These are phyloP conservation scores for Julus scanicus DNA, from an alignment of 2,888 invertebrate genomes.

Conservation along the genomic window DNA sequence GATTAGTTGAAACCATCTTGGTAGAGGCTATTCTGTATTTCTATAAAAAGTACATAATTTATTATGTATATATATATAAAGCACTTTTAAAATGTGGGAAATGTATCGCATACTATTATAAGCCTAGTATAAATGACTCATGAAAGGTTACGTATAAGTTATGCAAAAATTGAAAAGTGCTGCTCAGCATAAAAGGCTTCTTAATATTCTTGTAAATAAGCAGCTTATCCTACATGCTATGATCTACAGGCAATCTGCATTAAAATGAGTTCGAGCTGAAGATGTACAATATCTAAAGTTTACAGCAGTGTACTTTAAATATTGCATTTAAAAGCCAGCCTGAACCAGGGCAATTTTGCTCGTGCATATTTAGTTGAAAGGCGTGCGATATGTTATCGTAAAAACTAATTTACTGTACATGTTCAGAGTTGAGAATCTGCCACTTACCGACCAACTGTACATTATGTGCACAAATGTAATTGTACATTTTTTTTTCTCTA, in stretches of 20 bases:
- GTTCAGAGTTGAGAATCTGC: neutral
- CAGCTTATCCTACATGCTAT: neutral
- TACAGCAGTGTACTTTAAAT: neutral
- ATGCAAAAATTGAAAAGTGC: slow-evolving; percentile 10
- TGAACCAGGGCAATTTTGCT: neutral
- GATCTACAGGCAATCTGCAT: slow-evolving; percentile 1
- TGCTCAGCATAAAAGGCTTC: neutral
- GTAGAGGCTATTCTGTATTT: neutral
- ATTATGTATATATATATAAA: neutral
- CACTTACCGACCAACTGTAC: neutral
- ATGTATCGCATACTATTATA: neutral
- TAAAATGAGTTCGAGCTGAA: slow-evolving; percentile 1
- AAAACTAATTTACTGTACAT: neutral
- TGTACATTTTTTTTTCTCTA: neutral
- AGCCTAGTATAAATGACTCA: neutral
- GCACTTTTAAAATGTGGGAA: slow-evolving; percentile 22
- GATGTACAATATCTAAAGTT: neutral
- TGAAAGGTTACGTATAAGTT: neutral
- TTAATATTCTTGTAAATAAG: neutral
- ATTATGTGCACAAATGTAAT: neutral
- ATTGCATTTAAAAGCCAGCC: neutral
- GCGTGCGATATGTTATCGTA: slow-evolving; percentile 42
- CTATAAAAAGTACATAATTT: neutral
- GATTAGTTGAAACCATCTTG: neutral
- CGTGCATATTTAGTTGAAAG: slow-evolving; percentile 39